Evolutionary conservation across 2,888 invertebrate species (phyloP).

Genomic region (Steinernema scapterisci): DNA sequence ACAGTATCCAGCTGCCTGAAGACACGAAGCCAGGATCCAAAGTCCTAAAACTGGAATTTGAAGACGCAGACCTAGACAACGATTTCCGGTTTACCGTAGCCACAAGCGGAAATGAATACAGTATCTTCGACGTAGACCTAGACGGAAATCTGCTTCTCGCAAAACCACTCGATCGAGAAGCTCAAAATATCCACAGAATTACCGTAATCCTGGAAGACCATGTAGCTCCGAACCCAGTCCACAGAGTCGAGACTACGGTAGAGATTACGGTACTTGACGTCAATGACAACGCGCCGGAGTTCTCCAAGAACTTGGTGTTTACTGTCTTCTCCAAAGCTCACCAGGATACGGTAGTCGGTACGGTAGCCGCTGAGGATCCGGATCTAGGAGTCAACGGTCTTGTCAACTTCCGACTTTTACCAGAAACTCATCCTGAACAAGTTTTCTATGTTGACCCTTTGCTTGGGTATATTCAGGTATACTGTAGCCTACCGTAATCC

Average conservation of each 20-base stretch:
- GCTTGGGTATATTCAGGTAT: slow-evolving; percentile 1
- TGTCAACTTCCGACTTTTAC: slow-evolving; percentile 29
- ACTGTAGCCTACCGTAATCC: not conserved
- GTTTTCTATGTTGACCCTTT: not conserved
- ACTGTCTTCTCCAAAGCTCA: not conserved
- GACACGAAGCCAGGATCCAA: not conserved
- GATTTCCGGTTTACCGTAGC: slow-evolving; percentile 17
- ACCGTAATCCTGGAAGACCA: slow-evolving; percentile 25
- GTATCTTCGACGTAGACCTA: slow-evolving; percentile 7
- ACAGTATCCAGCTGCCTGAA: slow-evolving; percentile 2
- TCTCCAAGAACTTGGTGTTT: slow-evolving; percentile 10
- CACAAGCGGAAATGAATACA: not conserved
- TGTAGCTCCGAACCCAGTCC: slow-evolving; percentile 7
- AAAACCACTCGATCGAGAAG: not conserved
- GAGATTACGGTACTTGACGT: slow-evolving; percentile 28
- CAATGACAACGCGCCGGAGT: slow-evolving; percentile 4
- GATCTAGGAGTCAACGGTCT: not conserved
- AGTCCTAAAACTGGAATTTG: not conserved
- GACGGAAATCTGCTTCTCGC: not conserved
- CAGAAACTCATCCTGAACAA: slow-evolving; percentile 14
- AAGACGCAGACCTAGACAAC: slow-evolving; percentile 6
- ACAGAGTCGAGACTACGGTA: slow-evolving; percentile 5
- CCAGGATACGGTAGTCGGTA: slow-evolving; percentile 15
- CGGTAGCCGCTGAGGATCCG: not conserved
- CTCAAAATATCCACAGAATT: slow-evolving; percentile 3